A percentile compares a stretch with the other conserved stretches of the same genome.
These are phyloP conservation scores for Anas platyrhynchos DNA, from an alignment of 2,113 vertebrate species.

Conservation along the genomic window DNA sequence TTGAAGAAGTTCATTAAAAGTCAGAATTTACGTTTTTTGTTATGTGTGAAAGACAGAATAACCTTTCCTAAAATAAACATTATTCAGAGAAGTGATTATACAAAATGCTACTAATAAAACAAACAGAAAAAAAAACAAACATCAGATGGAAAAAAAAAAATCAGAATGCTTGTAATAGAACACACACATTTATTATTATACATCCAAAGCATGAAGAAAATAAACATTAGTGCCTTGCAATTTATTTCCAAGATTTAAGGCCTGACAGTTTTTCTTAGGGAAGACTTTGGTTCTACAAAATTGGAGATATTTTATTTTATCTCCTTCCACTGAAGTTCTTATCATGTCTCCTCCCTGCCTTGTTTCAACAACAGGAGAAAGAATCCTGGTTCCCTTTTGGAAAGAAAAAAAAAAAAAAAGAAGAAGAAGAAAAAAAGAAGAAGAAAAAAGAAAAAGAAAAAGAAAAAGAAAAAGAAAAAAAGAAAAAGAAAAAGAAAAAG, in stretches of 20 bases:
- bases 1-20: background rate
- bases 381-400: background rate
- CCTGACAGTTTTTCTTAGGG: background rate
- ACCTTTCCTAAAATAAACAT: background rate
- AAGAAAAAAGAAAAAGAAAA: fast-evolving
- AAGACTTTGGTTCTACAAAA: background rate
- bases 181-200: background rate
- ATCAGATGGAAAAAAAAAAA: background rate
- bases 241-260: background rate
- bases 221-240: background rate
- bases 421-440: background rate
- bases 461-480: fast-evolving
- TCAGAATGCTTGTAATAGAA: background rate
- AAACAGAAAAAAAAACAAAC: background rate
- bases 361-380: background rate
- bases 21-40: background rate
- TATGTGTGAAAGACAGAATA: background rate
- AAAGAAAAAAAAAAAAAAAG: background rate
- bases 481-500: background rate
- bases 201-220: background rate
- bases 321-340: background rate
- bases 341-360: background rate
- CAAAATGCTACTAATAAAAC: background rate
- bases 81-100: background rate
- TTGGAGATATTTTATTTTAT: background rate